Conservation (phyloP, 1,140 invertebrate species). For the Drosophila oshimai region DNA sequence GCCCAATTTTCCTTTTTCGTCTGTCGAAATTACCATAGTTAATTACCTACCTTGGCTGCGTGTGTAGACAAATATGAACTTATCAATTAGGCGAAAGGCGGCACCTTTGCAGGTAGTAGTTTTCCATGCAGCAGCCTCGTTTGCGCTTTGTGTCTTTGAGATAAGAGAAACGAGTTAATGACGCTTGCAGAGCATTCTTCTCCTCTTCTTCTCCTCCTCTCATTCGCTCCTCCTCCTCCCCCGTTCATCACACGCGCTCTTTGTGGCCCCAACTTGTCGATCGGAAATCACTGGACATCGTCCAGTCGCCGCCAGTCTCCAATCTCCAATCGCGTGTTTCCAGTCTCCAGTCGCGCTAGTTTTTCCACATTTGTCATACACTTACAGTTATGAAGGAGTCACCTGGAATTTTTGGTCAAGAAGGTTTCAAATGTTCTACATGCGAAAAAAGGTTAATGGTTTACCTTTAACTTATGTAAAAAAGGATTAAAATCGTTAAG, state of each 20-base stretch:
- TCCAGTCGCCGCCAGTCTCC: background rate
- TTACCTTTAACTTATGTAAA: background rate
- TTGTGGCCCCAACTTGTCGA: conserved; percentile 38
- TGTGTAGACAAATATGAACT: conserved; percentile 44
- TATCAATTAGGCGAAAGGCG: conserved; percentile 60
- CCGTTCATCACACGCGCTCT: background rate
- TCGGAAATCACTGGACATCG: conserved; percentile 27
- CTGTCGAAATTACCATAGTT: conserved; percentile 69
- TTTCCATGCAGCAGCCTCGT: conserved; percentile 4
- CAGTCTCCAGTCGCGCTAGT: conserved; percentile 43
- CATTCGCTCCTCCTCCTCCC: background rate
- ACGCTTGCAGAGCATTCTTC: conserved; percentile 66
- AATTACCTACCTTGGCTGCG: conserved; percentile 25
- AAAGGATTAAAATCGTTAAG: too few relatives aligned
- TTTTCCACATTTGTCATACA: conserved; percentile 65
- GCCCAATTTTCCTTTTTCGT: conserved; percentile 34
- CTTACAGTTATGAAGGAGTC: background rate
- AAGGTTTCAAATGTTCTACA: background rate
- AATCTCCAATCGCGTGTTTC: background rate
- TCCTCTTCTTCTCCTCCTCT: background rate
- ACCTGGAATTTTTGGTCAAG: background rate
- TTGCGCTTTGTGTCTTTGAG: conserved; percentile 48
- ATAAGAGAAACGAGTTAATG: conserved; percentile 67
- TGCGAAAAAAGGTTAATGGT: too few relatives aligned
- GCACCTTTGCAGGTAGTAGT: conserved; percentile 60